Base-by-base conservation (phyloP, 2,113 vertebrate species). In the Phycodurus eques region DNA sequence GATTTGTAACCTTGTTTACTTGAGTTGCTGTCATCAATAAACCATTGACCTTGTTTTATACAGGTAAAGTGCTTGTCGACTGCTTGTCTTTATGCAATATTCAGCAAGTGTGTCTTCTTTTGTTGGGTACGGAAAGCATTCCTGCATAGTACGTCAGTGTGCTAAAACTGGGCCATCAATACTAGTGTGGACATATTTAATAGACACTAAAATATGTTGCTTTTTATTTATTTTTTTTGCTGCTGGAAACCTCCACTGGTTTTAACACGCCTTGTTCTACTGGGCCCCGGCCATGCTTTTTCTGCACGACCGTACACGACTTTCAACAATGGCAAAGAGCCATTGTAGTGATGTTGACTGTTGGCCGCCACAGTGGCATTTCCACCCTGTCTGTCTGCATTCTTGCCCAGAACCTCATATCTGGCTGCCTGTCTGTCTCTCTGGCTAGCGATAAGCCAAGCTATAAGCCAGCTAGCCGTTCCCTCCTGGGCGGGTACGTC, bases 401-500 rank as follows among this genome's bases (percentile, higher is more conserved):
- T 81, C 63, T 75, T 61, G 27, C 69, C 72, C 73, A 47, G 66
- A 64, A 67, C 66, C 42, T 44, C 7, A 68, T 84, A 43, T 78
- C 83, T 79, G 65, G 8, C 78, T 67, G 72, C 4, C 70, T 59
- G 74, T 75, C 81, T 79, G 56, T 4, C 65, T 68, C 75, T 57
- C 72, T 68, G 63, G 71, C 76, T 82, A 75, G 80, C 74, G 68
- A 72, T 75, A 83, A 54, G 78, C 72, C 27, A n/a, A 75, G 80
- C 74, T 70, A 72, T 75, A 83, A 54, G 78, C 72, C 27, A n/a
- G 67, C 73, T 82, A 78, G 82, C 78, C 80, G 84, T 87, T 39
- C 87, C 83, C 86, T 89, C 73, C 71, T 83, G 84, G 85, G 87
- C 85, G 83, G 85, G 88, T 88, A 67, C 82, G 85, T 81, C 83